Evolutionary conservation across 1,140 invertebrate species (phyloP).

Genomic region (Cotesia typhae): DNA sequence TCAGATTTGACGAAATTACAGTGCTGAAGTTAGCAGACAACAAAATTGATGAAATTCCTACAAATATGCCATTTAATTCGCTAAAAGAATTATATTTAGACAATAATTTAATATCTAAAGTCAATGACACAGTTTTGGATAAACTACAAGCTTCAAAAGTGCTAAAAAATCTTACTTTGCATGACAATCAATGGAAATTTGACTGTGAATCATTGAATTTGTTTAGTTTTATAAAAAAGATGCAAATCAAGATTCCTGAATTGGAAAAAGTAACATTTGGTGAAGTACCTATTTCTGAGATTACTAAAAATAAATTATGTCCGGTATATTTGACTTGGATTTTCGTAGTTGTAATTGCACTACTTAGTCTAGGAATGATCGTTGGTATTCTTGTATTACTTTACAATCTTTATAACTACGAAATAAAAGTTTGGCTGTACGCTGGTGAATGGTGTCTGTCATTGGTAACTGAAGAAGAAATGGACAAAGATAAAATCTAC

Average conservation of each 20-base stretch:
- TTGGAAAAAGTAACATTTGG: slow-evolving; percentile 61
- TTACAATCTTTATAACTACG: slow-evolving; percentile 72
- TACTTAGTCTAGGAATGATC: slow-evolving; percentile 65
- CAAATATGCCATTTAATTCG: too few relatives aligned
- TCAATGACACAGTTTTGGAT: too few relatives aligned
- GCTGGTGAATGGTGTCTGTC: slow-evolving; percentile 72
- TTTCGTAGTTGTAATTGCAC: slow-evolving; percentile 58
- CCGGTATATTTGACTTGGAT: slow-evolving; percentile 55
- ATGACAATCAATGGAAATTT: too few relatives aligned
- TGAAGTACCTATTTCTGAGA: slow-evolving; percentile 48
- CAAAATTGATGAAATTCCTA: too few relatives aligned
- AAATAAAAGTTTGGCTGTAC: slow-evolving; percentile 78
- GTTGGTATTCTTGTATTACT: slow-evolving; percentile 66
- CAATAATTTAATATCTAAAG: too few relatives aligned
- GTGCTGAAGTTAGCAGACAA: too few relatives aligned
- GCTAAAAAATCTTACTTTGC: too few relatives aligned
- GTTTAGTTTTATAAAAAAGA: slow-evolving; percentile 67
- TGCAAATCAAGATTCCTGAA: slow-evolving; percentile 54
- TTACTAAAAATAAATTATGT: slow-evolving; percentile 68
- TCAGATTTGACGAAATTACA: too few relatives aligned
- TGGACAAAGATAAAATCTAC: slow-evolving; percentile 80
- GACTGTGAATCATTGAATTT: slow-evolving; percentile 63
- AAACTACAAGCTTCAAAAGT: too few relatives aligned
- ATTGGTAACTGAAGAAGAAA: slow-evolving; percentile 75
- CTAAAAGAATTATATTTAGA: too few relatives aligned